Evolutionary conservation across 2,113 vertebrate genomes (phyloP), one percentile per base, ranked within the genome.

Genomic region (Sardina pilchardus): DNA sequence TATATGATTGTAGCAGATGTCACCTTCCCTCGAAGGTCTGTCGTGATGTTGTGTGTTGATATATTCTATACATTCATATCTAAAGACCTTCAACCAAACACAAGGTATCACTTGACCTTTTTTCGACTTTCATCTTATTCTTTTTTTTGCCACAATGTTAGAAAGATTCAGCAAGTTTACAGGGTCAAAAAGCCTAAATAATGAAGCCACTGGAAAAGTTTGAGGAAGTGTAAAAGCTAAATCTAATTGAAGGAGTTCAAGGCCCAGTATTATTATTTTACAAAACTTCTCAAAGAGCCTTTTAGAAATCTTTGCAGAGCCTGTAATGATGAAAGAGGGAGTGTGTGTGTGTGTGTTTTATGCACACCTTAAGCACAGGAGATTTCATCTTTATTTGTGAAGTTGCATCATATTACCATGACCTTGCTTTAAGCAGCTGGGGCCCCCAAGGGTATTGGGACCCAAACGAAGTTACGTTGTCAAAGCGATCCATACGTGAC

Each of bases 391-490:
- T 30, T 34, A 78, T 78, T 78, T 78, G 71, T 14, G 30, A 16
- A 16, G 30, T 36, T 78, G 34, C 71, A 78, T 78, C 71, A 78
- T 30, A 14, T 67, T 30, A 12, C 63, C 63, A 67, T 67, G 63
- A 67, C 63, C 63, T 59, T 59, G 26, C n/a, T 30, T 12, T 30
- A 67, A 67, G 26, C 63, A 67, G n/a, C 14, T 8, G 30, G 71
- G 82, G 43, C 59, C 34, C 43, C 75, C 78, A 39, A 5, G 67
- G 82, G 83, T 85, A 82, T 39, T 78, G 50, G 71, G 84, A 45
- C 42, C 2, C 63, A 80, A 78, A n/a, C 21, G 44, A 71, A 82
- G 84, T 47, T 56, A 82, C n/a, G 43, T 48, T 59, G 24, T 47
- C 39, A 53, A 24, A 59, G 39, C 34, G 30, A 14, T 8, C 34